phyloP scores from a whole-genome alignment of 2,797 vertebrate species.

The Melanotaenia pygmaea region DNA sequence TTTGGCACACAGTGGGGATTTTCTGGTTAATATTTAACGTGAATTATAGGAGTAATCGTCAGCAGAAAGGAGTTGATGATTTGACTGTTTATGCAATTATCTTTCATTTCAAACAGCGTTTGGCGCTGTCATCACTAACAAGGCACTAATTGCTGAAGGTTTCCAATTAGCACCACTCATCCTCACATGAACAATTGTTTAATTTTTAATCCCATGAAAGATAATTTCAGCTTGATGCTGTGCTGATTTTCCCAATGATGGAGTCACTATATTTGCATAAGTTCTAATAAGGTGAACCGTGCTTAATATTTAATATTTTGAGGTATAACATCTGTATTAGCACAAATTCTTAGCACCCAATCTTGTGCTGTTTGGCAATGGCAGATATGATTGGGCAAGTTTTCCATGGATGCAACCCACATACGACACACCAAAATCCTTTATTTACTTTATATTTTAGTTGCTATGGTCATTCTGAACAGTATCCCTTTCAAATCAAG shows the following conservation, averaged over 20 bases:
- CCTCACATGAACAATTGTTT: slow-evolving; percentile 33
- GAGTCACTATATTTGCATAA: no score
- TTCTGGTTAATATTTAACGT: not conserved
- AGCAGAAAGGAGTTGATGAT: slow-evolving; percentile 26
- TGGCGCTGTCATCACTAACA: slow-evolving; percentile 39
- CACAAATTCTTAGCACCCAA: not conserved
- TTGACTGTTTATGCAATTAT: slow-evolving; percentile 60
- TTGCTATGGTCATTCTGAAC: not conserved
- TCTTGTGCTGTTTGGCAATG: no score
- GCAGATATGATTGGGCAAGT: not conserved
- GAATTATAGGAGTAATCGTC: slow-evolving; percentile 1
- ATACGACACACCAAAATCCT: not conserved
- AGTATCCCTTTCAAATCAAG: not conserved
- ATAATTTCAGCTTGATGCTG: slow-evolving; percentile 23
- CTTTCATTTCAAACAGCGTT: slow-evolving; percentile 58
- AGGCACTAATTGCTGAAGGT: slow-evolving; percentile 51
- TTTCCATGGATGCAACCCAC: not conserved
- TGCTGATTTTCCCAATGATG: slow-evolving; percentile 13
- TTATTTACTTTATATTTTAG: not conserved
- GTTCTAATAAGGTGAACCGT: not conserved
- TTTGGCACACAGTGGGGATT: not conserved
- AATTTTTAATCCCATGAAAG: slow-evolving; percentile 48
- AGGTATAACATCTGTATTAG: not conserved
- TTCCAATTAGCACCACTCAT: slow-evolving; percentile 49
- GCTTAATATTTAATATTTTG: not conserved